These are phyloP conservation scores for Anaspis maculata DNA, from an alignment of 2,888 invertebrate species.

Conservation along the genomic window DNA sequence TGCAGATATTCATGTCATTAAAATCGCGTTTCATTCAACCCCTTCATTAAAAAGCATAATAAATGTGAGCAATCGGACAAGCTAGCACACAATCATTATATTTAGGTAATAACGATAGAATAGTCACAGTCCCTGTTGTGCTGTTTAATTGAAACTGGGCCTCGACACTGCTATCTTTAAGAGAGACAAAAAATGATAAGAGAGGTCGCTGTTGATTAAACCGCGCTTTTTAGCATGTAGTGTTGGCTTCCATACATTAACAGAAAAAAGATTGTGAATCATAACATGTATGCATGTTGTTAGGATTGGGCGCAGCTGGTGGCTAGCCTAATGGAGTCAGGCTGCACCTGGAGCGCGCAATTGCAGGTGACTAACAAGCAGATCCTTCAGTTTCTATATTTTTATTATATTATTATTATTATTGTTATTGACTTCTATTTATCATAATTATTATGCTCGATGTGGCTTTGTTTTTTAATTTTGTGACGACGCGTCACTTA, in stretches of 20 bases:
- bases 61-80: too few relatives aligned
- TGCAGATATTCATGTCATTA: slow-evolving; percentile 12
- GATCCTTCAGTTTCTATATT: slow-evolving; percentile 19
- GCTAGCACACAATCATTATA: too few relatives aligned
- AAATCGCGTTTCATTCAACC: too few relatives aligned
- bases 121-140: slow-evolving; percentile 28
- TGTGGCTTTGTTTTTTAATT: slow-evolving; percentile 10
- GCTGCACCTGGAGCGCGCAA: slow-evolving; percentile 75
- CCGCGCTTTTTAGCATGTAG: slow-evolving; percentile 2
- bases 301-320: slow-evolving; percentile 82
- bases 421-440: background rate
- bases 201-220: too few relatives aligned
- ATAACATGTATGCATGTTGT: slow-evolving; percentile 30
- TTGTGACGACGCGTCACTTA: too few relatives aligned
- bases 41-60: too few relatives aligned
- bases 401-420: slow-evolving; percentile 8
- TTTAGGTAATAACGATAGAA: too few relatives aligned
- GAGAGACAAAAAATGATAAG: too few relatives aligned
- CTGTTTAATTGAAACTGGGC: slow-evolving; percentile 28
- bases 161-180: too few relatives aligned
- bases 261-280: slow-evolving; percentile 1
- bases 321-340: slow-evolving; percentile 77
- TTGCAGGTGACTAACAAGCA: slow-evolving; percentile 54
- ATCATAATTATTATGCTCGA: slow-evolving; percentile 6
- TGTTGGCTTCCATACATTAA: background rate